Conservation (phyloP, 2,113 vertebrate species). For the Antechinus flavipes region DNA sequence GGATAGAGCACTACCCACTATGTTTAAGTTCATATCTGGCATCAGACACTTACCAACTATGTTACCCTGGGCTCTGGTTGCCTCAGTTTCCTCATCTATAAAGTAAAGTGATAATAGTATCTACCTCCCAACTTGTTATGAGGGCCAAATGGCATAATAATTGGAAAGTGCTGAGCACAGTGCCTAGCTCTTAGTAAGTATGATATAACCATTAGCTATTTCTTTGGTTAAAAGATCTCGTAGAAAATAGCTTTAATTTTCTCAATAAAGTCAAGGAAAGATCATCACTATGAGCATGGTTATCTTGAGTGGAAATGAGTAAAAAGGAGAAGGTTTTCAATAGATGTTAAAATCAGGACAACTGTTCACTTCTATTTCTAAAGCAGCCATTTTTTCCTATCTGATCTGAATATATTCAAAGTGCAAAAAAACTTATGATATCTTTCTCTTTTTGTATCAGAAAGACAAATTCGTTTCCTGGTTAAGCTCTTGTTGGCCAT, state of each 20-base stretch:
- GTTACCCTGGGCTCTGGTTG: background rate
- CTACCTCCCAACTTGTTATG: background rate
- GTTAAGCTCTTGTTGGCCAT: slow-evolving; percentile 5
- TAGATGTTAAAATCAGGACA: background rate
- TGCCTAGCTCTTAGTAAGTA: too few relatives aligned
- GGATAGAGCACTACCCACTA: background rate
- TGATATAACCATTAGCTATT: background rate
- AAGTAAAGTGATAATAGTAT: background rate
- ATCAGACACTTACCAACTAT: background rate
- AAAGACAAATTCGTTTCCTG: slow-evolving; percentile 39
- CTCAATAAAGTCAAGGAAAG: background rate
- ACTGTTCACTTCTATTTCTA: background rate
- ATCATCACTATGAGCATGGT: background rate
- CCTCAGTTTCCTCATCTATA: background rate
- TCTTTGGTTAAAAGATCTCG: background rate
- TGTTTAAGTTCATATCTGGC: background rate
- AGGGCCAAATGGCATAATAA: background rate
- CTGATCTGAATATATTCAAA: slow-evolving; percentile 6
- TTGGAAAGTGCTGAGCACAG: background rate
- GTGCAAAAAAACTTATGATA: slow-evolving; percentile 5
- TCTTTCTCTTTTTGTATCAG: background rate
- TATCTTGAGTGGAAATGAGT: background rate
- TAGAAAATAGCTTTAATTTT: background rate
- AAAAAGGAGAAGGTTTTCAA: background rate
- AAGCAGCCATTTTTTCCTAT: background rate